Percentiles rank a stretch among this genome's conserved stretches.
Conservation (phyloP, 2,113 vertebrate species). For the Mesoclemmys tuberculata region DNA sequence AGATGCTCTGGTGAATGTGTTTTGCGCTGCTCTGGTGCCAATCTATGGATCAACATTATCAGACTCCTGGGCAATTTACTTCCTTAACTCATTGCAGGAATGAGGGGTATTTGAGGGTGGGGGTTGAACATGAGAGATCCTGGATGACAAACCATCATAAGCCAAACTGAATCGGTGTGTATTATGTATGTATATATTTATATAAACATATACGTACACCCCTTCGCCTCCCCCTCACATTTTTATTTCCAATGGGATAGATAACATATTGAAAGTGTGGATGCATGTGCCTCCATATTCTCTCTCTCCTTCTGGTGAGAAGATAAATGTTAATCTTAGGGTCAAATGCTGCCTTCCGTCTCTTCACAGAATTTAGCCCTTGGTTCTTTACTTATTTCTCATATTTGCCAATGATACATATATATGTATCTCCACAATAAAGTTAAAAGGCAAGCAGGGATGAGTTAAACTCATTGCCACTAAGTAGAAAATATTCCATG, state of each 20-base stretch:
- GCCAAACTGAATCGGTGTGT: neutral
- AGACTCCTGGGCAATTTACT: neutral
- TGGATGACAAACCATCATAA: neutral
- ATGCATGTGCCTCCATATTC: fast-evolving
- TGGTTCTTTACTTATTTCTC: neutral
- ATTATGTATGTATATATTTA: neutral
- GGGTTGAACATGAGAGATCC: neutral
- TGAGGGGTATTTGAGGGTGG: neutral
- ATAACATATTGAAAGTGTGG: neutral
- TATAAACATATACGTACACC: fast-evolving
- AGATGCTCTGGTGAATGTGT: neutral
- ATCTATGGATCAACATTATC: neutral
- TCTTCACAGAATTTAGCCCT: neutral
- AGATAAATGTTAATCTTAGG: neutral
- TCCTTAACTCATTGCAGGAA: neutral
- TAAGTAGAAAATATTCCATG: neutral
- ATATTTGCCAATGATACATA: neutral
- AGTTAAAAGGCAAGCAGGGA: neutral
- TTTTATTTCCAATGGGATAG: neutral
- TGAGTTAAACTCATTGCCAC: neutral
- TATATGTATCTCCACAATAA: neutral
- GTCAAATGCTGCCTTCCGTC: neutral
- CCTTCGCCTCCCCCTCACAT: neutral
- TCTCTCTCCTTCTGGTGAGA: neutral
- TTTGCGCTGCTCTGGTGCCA: neutral